phyloP scores from a whole-genome alignment of 2,888 invertebrate genomes.

The Rotaria magnacalcarata region DNA sequence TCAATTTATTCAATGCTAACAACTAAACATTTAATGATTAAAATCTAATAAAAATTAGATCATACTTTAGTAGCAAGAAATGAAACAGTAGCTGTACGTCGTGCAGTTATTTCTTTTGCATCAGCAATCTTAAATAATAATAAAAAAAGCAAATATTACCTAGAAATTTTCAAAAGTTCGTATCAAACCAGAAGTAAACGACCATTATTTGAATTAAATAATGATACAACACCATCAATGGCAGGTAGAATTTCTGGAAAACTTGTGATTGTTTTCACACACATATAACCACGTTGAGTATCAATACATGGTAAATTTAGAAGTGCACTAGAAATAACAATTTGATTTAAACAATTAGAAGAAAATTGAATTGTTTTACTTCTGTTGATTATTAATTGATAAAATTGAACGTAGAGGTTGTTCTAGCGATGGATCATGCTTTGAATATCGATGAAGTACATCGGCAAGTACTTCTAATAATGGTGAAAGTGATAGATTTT shows the following conservation, averaged over 20 bases:
- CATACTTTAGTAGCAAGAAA: neutral
- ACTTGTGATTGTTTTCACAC: neutral
- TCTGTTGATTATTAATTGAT: neutral
- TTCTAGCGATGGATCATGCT: neutral
- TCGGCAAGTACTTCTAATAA: neutral
- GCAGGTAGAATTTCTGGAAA: neutral
- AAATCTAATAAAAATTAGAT: neutral
- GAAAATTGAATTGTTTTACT: neutral
- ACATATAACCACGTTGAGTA: neutral
- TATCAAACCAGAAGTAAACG: neutral
- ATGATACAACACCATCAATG: neutral
- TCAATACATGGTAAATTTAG: constrained; percentile 21
- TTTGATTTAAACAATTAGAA: neutral
- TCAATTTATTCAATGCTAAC: neutral
- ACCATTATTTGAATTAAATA: constrained; percentile 26
- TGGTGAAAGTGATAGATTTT: neutral
- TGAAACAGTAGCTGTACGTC: neutral
- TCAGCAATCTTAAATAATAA: constrained; percentile 17
- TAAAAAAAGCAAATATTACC: neutral
- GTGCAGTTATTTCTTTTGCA: constrained; percentile 27
- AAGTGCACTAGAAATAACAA: neutral
- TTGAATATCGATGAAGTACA: neutral
- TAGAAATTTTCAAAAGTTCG: neutral
- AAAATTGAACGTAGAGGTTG: constrained; percentile 24
- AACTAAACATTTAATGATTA: neutral